A percentile compares a stretch with the other conserved stretches of the same genome.
phyloP scores from a whole-genome alignment of 2,888 invertebrate species.

The Xestia c-nigrum region DNA sequence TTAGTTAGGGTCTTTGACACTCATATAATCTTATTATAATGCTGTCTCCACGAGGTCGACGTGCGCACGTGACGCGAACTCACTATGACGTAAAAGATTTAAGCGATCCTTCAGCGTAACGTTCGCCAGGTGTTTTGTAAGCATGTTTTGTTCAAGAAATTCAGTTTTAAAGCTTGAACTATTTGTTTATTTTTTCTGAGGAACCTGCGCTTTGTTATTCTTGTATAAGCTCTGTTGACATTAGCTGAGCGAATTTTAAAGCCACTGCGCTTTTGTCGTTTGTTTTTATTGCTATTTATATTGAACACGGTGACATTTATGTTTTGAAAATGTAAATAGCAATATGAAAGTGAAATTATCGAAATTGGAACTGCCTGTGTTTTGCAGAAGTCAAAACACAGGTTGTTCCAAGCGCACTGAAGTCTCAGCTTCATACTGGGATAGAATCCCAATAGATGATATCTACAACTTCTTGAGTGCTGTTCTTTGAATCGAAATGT shows the following conservation, averaged over 20 bases:
- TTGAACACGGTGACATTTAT: slow-evolving; percentile 3
- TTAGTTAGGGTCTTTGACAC: slow-evolving; percentile 70
- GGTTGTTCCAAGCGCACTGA: background rate
- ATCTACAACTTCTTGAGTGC: background rate
- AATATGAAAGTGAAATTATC: background rate
- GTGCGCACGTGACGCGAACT: slow-evolving; percentile 68
- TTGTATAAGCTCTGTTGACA: slow-evolving; percentile 17
- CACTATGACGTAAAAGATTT: slow-evolving; percentile 66
- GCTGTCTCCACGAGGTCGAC: slow-evolving; percentile 57
- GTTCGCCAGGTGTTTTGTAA: slow-evolving; percentile 55
- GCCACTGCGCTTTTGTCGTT: background rate
- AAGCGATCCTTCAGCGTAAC: slow-evolving; percentile 53
- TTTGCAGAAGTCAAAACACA: background rate
- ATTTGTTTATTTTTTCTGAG: slow-evolving; percentile 20
- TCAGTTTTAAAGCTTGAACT: slow-evolving; percentile 20
- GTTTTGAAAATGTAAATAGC: slow-evolving; percentile 5
- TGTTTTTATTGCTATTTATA: slow-evolving; percentile 8
- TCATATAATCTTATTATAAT: slow-evolving; percentile 72
- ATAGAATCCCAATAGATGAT: background rate
- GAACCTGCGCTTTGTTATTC: slow-evolving; percentile 18
- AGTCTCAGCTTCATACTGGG: background rate
- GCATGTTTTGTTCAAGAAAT: slow-evolving; percentile 29
- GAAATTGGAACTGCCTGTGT: background rate
- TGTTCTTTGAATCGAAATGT: slow-evolving; percentile 7
- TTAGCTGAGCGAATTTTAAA: slow-evolving; percentile 21